Evolutionary conservation across 2,888 invertebrate genomes (phyloP).

Genomic region (Mimachlamys varia): DNA sequence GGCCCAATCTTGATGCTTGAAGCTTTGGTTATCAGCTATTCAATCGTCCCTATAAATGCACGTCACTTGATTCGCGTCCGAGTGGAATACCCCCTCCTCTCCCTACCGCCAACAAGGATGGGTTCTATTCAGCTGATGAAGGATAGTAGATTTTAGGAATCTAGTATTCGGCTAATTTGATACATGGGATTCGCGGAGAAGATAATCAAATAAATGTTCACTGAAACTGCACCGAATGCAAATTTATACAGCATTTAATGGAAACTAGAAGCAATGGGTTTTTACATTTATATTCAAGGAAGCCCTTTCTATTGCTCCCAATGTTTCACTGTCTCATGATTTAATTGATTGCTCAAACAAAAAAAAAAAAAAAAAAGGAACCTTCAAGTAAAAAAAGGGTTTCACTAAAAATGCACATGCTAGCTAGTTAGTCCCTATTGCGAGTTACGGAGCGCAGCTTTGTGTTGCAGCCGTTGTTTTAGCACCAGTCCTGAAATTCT

Average conservation of each 20-base stretch:
- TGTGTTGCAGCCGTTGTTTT: background rate
- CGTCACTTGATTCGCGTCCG: background rate
- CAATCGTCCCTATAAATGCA: background rate
- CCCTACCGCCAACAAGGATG: background rate
- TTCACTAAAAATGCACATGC: background rate
- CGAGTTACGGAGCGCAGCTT: background rate
- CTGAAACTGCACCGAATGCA: conserved; percentile 13
- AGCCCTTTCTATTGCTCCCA: background rate
- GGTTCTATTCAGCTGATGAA: background rate
- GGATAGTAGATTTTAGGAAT: conserved; percentile 4
- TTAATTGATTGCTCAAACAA: background rate
- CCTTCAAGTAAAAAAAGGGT: background rate
- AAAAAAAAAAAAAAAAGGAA: background rate
- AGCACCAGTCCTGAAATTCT: background rate
- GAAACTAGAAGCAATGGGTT: background rate
- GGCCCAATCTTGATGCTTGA: background rate
- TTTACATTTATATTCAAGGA: conserved; percentile 1
- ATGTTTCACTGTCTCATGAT: background rate
- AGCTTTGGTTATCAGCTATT: background rate
- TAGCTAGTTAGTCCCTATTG: background rate
- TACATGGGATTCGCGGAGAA: background rate
- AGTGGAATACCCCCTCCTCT: background rate
- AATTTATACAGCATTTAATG: conserved; percentile 16
- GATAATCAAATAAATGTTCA: conserved; percentile 18
- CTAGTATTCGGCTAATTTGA: conserved; percentile 17